Conservation (phyloP, 2,888 invertebrate species). For the Drosophila suboccidentalis region DNA sequence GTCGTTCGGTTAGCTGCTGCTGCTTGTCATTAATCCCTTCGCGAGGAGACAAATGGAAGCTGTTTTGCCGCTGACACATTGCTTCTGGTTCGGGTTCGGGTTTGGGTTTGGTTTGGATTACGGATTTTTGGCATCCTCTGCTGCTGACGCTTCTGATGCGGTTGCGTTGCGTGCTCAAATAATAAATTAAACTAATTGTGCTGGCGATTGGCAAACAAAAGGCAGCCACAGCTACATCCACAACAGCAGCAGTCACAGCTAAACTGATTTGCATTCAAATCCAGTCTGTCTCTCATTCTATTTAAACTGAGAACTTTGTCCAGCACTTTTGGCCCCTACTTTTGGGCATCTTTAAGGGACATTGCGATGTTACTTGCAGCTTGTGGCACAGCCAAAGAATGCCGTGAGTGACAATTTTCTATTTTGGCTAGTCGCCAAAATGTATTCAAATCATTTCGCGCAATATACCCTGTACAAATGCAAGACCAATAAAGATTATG, state of each 20-base stretch:
- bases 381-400: background rate
- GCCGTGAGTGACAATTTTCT: conserved; percentile 13
- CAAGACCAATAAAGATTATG: background rate
- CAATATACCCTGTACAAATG: background rate
- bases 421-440: conserved; percentile 65
- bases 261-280: conserved; percentile 46
- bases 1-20: conserved; percentile 44
- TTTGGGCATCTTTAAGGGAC: conserved; percentile 34
- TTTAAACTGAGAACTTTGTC: conserved; percentile 30
- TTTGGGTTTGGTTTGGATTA: conserved; percentile 18
- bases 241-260: conserved; percentile 25
- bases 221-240: conserved; percentile 21
- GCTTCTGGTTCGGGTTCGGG: conserved; percentile 35
- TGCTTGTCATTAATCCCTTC: conserved; percentile 77
- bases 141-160: conserved; percentile 43
- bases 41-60: conserved; percentile 74
- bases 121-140: conserved; percentile 30
- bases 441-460: conserved; percentile 40
- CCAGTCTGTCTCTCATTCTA: conserved; percentile 10
- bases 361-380: conserved; percentile 43
- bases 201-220: conserved; percentile 67
- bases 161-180: conserved; percentile 70
- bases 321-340: conserved; percentile 1
- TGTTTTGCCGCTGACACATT: conserved; percentile 66
- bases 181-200: conserved; percentile 81